A percentile compares a stretch with the other conserved stretches of the same genome.
These are phyloP conservation scores for Xestia sexstrigata DNA, from an alignment of 2,888 invertebrate species.

Conservation along the genomic window DNA sequence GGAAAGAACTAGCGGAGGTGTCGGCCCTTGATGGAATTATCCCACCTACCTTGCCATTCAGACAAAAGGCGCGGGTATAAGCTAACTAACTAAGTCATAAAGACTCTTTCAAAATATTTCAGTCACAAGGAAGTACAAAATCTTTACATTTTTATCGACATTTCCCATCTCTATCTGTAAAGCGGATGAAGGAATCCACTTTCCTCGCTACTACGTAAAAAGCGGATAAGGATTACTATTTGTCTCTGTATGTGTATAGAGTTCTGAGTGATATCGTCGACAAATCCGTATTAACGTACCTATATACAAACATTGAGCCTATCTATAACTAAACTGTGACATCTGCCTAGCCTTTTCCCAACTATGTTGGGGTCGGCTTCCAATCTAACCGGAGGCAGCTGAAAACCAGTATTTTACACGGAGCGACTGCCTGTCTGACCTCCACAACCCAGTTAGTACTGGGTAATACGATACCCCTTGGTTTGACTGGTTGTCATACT, in stretches of 20 bases:
- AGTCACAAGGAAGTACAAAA: neutral
- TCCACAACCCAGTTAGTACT: too few relatives aligned
- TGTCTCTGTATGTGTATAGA: slow-evolving; percentile 19
- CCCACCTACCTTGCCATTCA: too few relatives aligned
- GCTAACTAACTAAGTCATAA: neutral
- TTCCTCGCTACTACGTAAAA: slow-evolving; percentile 35
- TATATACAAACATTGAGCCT: neutral
- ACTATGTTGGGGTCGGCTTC: too few relatives aligned
- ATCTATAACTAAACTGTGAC: neutral
- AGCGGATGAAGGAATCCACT: slow-evolving; percentile 52
- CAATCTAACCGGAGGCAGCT: too few relatives aligned
- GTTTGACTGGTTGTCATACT: too few relatives aligned
- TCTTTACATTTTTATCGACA: neutral
- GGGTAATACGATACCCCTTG: too few relatives aligned
- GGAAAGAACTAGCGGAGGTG: too few relatives aligned
- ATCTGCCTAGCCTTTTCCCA: too few relatives aligned
- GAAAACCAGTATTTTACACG: too few relatives aligned
- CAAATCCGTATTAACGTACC: slow-evolving; percentile 11
- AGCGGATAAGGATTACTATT: slow-evolving; percentile 44
- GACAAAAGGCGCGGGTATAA: too few relatives aligned
- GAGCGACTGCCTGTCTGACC: too few relatives aligned
- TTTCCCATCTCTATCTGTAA: slow-evolving; percentile 24
- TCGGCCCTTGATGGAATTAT: too few relatives aligned
- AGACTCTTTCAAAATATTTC: neutral
- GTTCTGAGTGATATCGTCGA: slow-evolving; percentile 5